Percentiles rank a stretch among this genome's conserved stretches.
Evolutionary conservation across 1,140 invertebrate genomes (phyloP).

Genomic region (Drosophila gunungcola): DNA sequence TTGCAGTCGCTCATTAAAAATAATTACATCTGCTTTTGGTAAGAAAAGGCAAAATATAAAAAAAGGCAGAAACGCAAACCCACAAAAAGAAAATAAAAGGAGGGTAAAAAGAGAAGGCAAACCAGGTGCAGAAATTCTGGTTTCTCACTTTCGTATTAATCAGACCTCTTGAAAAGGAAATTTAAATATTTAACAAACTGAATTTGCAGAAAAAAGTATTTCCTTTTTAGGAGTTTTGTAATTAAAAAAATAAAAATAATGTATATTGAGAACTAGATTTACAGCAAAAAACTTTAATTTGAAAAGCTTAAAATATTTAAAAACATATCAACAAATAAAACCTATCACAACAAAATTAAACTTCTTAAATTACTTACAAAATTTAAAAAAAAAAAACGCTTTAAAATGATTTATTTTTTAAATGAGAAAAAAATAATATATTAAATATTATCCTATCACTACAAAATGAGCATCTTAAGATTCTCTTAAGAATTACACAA

Average conservation of each 20-base stretch:
- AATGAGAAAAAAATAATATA: too few species aligned
- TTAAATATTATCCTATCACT: too few species aligned
- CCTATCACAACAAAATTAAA: too few species aligned
- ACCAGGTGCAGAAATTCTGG: slow-evolving; percentile 66
- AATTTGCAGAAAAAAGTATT: slow-evolving; percentile 3
- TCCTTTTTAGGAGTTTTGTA: not conserved
- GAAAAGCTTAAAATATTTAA: too few species aligned
- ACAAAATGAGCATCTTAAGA: not conserved
- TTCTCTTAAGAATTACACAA: slow-evolving; percentile 2
- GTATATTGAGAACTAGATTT: too few species aligned
- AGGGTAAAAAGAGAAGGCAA: slow-evolving; percentile 46
- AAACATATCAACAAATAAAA: too few species aligned
- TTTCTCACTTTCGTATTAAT: slow-evolving; percentile 11
- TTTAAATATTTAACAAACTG: slow-evolving; percentile 9
- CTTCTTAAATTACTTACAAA: too few species aligned
- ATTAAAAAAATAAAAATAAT: too few species aligned
- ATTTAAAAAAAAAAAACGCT: too few species aligned
- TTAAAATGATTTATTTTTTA: too few species aligned
- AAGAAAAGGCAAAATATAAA: slow-evolving; percentile 43
- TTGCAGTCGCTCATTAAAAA: slow-evolving; percentile 81
- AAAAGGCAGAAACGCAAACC: slow-evolving; percentile 13
- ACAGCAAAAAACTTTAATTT: too few species aligned
- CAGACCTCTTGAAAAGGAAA: slow-evolving; percentile 17
- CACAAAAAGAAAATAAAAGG: slow-evolving; percentile 46
- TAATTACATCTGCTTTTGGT: slow-evolving; percentile 79